These are phyloP conservation scores for Ianthella basta DNA, from an alignment of 37 sponge, comb jelly and placozoan genomes.

Conservation along the genomic window DNA sequence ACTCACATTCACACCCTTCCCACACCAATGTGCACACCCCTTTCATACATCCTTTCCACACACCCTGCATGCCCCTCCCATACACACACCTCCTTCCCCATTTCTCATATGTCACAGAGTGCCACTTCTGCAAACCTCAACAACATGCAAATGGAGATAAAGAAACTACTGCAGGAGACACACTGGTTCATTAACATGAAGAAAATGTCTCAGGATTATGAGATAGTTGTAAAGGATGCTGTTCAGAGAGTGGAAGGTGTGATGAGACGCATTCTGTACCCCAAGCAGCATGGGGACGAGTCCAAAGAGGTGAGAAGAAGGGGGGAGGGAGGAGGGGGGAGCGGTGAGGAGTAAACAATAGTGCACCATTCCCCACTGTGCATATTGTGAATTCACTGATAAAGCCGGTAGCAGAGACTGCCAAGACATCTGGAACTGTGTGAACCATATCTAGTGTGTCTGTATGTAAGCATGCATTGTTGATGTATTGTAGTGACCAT, in stretches of 20 bases:
- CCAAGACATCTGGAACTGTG: no score
- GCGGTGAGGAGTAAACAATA: no score
- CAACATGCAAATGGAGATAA: conserved; percentile 55
- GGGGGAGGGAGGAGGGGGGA: no score
- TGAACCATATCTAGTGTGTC: no score
- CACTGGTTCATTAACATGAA: conserved; percentile 73
- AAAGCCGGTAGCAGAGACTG: no score
- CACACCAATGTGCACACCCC: neutral
- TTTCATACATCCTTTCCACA: neutral
- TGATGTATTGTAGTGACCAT: no score
- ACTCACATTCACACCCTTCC: no score
- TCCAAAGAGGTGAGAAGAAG: neutral
- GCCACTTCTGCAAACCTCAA: conserved; percentile 53
- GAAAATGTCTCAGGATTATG: conserved; percentile 49
- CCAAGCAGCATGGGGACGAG: conserved; percentile 13
- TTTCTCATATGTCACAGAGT: conserved; percentile 26
- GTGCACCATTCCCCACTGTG: neutral
- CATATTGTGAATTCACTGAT: neutral
- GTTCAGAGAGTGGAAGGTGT: conserved; percentile 52
- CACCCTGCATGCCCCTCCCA: neutral
- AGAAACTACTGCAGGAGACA: conserved; percentile 61
- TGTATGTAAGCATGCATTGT: no score
- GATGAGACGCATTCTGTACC: conserved; percentile 46
- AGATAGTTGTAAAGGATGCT: conserved; percentile 22
- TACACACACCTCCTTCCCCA: neutral